Base-by-base conservation (phyloP, 2,888 invertebrate genomes). In the Lacanobia oleracea region DNA sequence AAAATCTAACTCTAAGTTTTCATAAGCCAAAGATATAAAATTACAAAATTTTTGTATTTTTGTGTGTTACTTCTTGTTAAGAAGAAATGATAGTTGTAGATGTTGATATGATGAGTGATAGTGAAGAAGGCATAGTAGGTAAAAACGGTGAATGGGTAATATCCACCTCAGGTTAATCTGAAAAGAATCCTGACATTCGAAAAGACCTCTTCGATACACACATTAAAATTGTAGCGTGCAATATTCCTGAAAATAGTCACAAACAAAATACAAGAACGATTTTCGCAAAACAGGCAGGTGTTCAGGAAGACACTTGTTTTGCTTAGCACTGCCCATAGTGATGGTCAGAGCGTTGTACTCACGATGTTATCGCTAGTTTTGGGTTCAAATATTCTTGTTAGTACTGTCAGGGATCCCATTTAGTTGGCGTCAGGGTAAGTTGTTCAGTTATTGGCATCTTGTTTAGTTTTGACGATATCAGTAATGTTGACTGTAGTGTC, bases 401-500 rank as follows among this genome's bases (percentile, higher is more conserved):
- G 10, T 51, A 37, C 9, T 45, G 16, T 51, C 37, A 62, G 33
- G 43, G 68, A 16, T 68, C 14, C 4, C 18, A 51, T 50, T 45
- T 40, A 14, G 14, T 54, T 63, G 21, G 12, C 40, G n/a, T 54
- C 21, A 53, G 21, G 2, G 14, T 56, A 51, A 53, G 18, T 23
- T 56, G 21, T 72, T 27, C 3, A 62, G 18, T 72, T 50, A n/a
- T 23, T 45, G 37, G 23, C 45, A 48, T 6, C 61, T 65, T 66
- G 64, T 73, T 68, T 56, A 45, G 57, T 69, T 74, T 67, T 72
- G 59, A 67, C 50, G 71, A 64, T 62, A 54, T 51, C 43, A n/a
- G 61, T 71, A 62, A 72, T 59, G 64, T 80, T 78, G 81, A 82
- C 82, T 87, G 88, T 91, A 87, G 88, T 91, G 89, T 91, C 65